A percentile compares a stretch with the other conserved stretches of the same genome.
These are phyloP conservation scores for Siderastrea radians DNA, from an alignment of 92 coral and sea anemone genomes.

Conservation along the genomic window DNA sequence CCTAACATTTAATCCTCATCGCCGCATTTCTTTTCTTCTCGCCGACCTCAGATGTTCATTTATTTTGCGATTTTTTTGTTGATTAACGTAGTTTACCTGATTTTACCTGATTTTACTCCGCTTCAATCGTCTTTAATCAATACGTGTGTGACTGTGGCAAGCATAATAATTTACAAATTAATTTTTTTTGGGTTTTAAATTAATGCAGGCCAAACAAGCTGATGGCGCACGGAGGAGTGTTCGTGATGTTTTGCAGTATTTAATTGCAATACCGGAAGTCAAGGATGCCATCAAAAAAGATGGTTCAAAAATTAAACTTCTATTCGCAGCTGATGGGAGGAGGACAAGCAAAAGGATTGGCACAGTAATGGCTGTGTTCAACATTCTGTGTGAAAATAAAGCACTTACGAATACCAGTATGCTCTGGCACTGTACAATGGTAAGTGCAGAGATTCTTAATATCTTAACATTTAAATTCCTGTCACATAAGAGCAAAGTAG, in stretches of 20 bases:
- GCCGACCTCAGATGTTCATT: neutral
- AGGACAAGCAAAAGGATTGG: conserved; percentile 35
- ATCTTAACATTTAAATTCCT: neutral
- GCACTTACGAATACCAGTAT: conserved; percentile 39
- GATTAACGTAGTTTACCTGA: neutral
- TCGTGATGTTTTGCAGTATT: neutral
- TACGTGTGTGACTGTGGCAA: conserved; percentile 2
- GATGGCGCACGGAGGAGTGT: conserved; percentile 19
- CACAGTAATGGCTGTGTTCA: conserved; percentile 50
- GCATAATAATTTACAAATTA: neutral
- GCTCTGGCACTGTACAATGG: conserved; percentile 42
- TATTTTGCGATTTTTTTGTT: neutral
- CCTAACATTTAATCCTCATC: neutral
- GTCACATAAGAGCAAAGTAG: no score
- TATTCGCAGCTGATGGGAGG: conserved; percentile 41
- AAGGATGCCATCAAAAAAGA: conserved; percentile 11
- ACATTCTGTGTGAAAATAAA: conserved; percentile 23
- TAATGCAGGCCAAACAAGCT: conserved; percentile 14
- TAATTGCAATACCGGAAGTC: neutral
- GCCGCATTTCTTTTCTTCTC: neutral
- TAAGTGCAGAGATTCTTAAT: conserved; percentile 1
- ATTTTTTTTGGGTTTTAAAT: conserved; percentile 10
- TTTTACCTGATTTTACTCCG: neutral
- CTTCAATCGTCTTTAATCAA: neutral
- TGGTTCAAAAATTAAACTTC: conserved; percentile 26